These are phyloP conservation scores for Eulemur mongoz DNA, from an alignment of 2,797 vertebrate genomes.

Conservation along the genomic window DNA sequence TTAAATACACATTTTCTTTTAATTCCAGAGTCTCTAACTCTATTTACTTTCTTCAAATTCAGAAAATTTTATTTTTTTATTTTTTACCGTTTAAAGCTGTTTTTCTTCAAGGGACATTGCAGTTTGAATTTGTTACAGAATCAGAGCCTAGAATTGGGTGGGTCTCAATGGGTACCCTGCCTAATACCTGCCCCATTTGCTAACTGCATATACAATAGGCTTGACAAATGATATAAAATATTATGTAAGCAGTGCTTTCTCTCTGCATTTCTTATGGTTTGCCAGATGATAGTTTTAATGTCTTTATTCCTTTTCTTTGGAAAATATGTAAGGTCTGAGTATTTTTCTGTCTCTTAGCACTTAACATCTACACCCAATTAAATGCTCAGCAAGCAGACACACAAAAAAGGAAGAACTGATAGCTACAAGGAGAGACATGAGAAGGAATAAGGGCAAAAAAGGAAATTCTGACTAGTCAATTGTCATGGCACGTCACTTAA, in stretches of 20 bases:
- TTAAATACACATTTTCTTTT: background rate
- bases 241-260: background rate
- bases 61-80: background rate
- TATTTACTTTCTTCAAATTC: background rate
- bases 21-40: background rate
- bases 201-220: too few relatives aligned
- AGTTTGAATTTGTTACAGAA: background rate
- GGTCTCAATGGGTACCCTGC: background rate
- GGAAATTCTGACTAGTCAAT: background rate
- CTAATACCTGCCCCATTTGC: too few relatives aligned
- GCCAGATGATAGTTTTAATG: background rate
- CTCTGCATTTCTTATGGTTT: background rate
- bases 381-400: background rate
- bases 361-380: slow-evolving; percentile 51
- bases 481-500: background rate
- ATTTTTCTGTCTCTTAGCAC: background rate
- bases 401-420: background rate
- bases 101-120: background rate
- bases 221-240: background rate
- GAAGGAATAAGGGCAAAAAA: background rate
- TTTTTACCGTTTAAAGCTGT: background rate
- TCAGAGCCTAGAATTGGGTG: background rate
- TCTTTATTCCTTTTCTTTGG: background rate
- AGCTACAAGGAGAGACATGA: background rate
- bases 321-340: background rate